These are phyloP conservation scores for Panthera uncia DNA, from an alignment of 2,113 vertebrate species.

Conservation along the genomic window DNA sequence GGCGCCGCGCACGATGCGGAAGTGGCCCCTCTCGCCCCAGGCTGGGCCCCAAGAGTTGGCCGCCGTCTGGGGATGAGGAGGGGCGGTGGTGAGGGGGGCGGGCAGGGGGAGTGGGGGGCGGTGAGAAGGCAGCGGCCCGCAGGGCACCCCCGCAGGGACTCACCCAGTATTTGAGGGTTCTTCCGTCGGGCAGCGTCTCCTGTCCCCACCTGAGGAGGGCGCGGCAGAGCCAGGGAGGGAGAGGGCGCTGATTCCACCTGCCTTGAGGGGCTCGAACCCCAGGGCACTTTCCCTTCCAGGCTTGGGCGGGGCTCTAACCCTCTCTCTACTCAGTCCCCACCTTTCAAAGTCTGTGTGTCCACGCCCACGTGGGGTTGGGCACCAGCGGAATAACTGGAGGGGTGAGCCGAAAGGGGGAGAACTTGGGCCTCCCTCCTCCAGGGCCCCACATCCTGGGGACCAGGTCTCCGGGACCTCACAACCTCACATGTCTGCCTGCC, in stretches of 20 bases:
- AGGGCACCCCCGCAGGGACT: conserved; percentile 54
- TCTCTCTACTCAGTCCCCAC: background rate
- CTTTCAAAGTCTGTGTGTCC: background rate
- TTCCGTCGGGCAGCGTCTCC: conserved; percentile 87
- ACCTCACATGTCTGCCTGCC: background rate
- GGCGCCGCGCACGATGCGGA: conserved; percentile 93
- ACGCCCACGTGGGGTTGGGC: too few species aligned
- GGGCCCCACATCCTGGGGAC: background rate
- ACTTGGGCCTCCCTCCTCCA: background rate
- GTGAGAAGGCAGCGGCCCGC: fast-evolving
- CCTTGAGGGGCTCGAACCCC: background rate
- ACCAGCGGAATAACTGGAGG: background rate
- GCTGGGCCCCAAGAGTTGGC: conserved; percentile 97
- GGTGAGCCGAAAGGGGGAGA: background rate
- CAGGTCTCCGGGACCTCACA: background rate
- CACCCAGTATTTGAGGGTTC: conserved; percentile 94
- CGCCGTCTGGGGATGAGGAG: conserved; percentile 86
- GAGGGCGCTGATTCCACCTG: background rate
- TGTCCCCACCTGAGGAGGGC: conserved; percentile 92
- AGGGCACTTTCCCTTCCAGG: background rate
- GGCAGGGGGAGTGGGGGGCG: background rate
- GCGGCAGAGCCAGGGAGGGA: fast-evolving
- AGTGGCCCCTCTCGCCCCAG: conserved; percentile 95
- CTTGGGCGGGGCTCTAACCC: background rate
- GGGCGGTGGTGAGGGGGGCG: fast-evolving